These are phyloP conservation scores for Harpegnathos saltator DNA, from an alignment of 1,140 invertebrate genomes.

Conservation along the genomic window DNA sequence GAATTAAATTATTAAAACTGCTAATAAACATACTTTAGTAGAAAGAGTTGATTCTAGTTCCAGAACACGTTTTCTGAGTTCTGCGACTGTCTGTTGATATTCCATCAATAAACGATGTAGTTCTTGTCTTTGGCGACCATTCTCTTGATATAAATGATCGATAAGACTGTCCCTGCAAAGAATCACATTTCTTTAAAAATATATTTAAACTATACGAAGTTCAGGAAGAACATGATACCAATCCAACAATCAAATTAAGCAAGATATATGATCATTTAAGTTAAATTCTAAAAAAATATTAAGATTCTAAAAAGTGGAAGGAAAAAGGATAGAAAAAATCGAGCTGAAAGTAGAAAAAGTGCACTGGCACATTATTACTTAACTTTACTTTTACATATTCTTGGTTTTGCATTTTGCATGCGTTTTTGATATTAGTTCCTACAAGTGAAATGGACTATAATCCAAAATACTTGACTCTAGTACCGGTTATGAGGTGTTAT, in stretches of 20 bases:
- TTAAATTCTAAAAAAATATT: too few species aligned
- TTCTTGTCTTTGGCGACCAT: conserved; percentile 88
- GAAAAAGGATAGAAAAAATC: too few species aligned
- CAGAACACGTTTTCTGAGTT: conserved; percentile 86
- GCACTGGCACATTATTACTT: too few species aligned
- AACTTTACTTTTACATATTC: too few species aligned
- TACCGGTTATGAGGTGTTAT: not conserved
- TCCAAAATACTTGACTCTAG: not conserved
- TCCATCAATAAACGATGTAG: conserved; percentile 83
- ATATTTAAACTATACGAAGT: too few species aligned
- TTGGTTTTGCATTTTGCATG: not conserved
- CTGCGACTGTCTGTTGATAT: conserved; percentile 88
- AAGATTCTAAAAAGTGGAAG: too few species aligned
- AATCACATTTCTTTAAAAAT: not conserved
- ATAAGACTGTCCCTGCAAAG: conserved; percentile 92
- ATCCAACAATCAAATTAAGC: too few species aligned
- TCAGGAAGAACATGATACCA: too few species aligned
- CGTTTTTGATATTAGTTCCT: not conserved
- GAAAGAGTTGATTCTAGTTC: conserved; percentile 81
- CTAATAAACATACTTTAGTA: conserved; percentile 75
- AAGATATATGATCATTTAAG: too few species aligned
- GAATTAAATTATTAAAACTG: not conserved
- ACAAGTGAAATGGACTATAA: not conserved
- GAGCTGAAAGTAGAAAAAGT: too few species aligned
- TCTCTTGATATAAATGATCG: conserved; percentile 92